These are phyloP conservation scores for Macrobrachium nipponense DNA, from an alignment of 1,140 invertebrate species.

Conservation along the genomic window DNA sequence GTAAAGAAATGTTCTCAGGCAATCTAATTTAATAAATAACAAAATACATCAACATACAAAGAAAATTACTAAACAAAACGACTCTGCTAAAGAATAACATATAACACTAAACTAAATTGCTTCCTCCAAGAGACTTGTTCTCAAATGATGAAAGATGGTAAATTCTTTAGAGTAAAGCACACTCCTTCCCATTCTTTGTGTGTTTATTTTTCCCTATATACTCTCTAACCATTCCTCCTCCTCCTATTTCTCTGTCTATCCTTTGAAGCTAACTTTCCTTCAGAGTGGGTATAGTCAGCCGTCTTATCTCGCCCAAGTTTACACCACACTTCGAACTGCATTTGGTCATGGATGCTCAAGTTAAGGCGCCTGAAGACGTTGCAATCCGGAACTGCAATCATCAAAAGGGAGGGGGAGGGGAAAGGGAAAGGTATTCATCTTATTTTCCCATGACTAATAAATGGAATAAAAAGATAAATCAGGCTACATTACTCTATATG, in stretches of 20 bases:
- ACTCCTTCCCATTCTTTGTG: not conserved
- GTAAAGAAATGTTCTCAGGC: too few species aligned
- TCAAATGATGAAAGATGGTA: too few species aligned
- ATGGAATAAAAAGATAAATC: too few species aligned
- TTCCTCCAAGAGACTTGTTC: too few species aligned
- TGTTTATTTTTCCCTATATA: not conserved
- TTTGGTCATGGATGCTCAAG: constrained; percentile 37
- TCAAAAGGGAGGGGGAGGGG: not conserved
- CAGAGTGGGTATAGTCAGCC: not conserved
- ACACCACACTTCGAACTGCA: constrained; percentile 47
- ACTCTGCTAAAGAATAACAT: too few species aligned
- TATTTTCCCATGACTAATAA: too few species aligned
- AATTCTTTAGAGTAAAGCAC: too few species aligned
- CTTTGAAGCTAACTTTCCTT: not conserved
- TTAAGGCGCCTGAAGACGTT: constrained; percentile 32
- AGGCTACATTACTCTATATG: too few species aligned
- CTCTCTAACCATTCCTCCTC: not conserved
- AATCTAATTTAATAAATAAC: too few species aligned
- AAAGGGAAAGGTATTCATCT: not conserved
- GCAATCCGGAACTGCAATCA: constrained; percentile 22
- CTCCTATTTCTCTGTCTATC: not conserved
- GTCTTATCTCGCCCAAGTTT: constrained; percentile 1
- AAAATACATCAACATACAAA: too few species aligned
- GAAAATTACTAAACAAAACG: too few species aligned
- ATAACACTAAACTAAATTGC: too few species aligned